Evolutionary conservation across 2,888 invertebrate species (phyloP).

Genomic region (Sepiola atlantica): DNA sequence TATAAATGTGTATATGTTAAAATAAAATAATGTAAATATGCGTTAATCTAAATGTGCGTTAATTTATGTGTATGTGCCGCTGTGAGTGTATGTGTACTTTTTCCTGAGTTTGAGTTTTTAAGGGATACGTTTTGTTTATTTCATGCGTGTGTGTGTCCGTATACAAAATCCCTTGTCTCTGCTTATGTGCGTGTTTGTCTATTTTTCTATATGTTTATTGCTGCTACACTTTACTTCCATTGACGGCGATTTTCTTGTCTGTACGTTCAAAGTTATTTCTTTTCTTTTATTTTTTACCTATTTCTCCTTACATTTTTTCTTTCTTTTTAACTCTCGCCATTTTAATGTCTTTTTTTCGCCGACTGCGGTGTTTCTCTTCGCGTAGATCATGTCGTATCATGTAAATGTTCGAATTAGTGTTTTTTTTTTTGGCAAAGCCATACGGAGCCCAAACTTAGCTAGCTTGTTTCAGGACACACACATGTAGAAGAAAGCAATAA

Average conservation of each 20-base stretch:
- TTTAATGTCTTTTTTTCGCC: neutral
- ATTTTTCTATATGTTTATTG: neutral
- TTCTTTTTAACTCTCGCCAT: neutral
- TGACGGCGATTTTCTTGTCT: neutral
- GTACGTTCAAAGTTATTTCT: neutral
- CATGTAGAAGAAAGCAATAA: neutral
- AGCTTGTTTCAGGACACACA: neutral
- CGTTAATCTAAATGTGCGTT: neutral
- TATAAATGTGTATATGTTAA: too few relatives aligned
- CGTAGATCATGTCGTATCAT: conserved; percentile 5
- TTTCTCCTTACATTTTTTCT: neutral
- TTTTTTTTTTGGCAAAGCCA: neutral
- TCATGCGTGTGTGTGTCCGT: neutral
- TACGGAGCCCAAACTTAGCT: neutral
- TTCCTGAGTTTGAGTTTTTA: too few relatives aligned
- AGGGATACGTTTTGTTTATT: neutral
- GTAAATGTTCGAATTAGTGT: neutral
- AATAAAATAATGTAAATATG: neutral
- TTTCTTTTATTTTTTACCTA: neutral
- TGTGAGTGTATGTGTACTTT: neutral
- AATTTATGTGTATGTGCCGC: neutral
- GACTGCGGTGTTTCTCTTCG: neutral
- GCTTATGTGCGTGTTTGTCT: neutral
- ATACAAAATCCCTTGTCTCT: neutral
- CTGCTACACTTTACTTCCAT: neutral